A percentile compares a stretch with the other conserved stretches of the same genome.
These are phyloP conservation scores for Drosophila rellima DNA, from an alignment of 2,888 invertebrate genomes.

Conservation along the genomic window DNA sequence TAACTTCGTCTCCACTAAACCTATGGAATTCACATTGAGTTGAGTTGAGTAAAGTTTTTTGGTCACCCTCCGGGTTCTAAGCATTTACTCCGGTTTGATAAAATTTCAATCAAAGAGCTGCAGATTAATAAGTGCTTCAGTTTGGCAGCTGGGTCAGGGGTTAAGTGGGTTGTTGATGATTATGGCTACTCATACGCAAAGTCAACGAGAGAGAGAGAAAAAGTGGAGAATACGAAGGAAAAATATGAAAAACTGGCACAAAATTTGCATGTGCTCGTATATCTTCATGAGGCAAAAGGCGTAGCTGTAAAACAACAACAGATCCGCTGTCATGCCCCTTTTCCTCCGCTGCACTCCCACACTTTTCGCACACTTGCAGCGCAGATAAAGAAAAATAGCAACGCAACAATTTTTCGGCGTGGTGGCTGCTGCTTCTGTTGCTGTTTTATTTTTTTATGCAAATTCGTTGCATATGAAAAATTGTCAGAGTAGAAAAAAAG, in stretches of 20 bases:
- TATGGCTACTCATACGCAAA: slow-evolving; percentile 45
- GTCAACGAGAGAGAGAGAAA: slow-evolving; percentile 5
- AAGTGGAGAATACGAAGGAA: slow-evolving; percentile 1
- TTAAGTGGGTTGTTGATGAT: slow-evolving; percentile 48
- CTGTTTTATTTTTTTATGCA: slow-evolving; percentile 70
- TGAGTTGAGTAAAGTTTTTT: not conserved
- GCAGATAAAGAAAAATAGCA: slow-evolving; percentile 56
- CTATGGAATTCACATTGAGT: too few species aligned
- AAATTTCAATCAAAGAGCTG: slow-evolving; percentile 31
- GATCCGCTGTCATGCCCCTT: slow-evolving; percentile 1
- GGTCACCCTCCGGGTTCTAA: not conserved
- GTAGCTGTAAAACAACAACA: slow-evolving; percentile 57
- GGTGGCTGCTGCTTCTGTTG: slow-evolving; percentile 53
- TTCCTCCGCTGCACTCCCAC: not conserved
- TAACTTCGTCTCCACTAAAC: not conserved
- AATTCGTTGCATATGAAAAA: slow-evolving; percentile 78
- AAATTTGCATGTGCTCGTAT: slow-evolving; percentile 75
- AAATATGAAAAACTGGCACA: slow-evolving; percentile 55
- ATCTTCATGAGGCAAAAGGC: slow-evolving; percentile 57
- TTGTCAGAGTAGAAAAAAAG: slow-evolving; percentile 50
- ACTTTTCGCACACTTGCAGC: not conserved
- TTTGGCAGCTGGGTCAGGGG: not conserved
- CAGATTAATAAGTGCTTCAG: slow-evolving; percentile 19
- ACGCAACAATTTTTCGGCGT: slow-evolving; percentile 75
- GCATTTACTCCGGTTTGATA: not conserved